Evolutionary conservation across 2,113 vertebrate genomes (phyloP).

Genomic region (Ramphastos sulfuratus): DNA sequence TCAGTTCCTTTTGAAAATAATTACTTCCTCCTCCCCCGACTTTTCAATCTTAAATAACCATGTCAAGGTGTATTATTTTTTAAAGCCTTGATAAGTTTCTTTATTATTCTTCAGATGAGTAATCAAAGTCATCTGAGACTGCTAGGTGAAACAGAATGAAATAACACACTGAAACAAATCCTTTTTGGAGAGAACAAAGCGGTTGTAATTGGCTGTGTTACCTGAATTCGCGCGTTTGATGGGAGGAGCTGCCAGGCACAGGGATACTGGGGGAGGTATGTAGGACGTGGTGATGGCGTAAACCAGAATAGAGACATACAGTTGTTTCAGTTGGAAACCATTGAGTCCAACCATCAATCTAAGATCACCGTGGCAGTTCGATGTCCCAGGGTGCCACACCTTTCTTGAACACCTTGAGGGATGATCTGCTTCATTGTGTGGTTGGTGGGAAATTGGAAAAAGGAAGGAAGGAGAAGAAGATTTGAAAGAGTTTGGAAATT

Average conservation of each 20-base stretch:
- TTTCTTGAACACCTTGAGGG: not conserved
- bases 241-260: not conserved
- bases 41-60: slow-evolving; percentile 20
- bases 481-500: not conserved
- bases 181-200: not conserved
- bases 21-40: not conserved
- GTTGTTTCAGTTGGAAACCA: too few relatives aligned
- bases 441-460: not conserved
- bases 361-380: too few relatives aligned
- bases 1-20: not conserved
- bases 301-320: not conserved
- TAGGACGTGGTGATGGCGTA: not conserved
- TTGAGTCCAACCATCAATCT: too few relatives aligned
- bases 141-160: not conserved
- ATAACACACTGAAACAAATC: not conserved
- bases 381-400: too few relatives aligned
- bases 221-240: rapidly evolving
- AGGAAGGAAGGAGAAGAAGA: not conserved
- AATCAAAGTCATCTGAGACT: slow-evolving; percentile 15
- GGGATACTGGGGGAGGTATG: not conserved
- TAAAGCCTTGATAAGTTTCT: slow-evolving; percentile 28
- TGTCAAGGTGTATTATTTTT: slow-evolving; percentile 38
- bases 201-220: not conserved
- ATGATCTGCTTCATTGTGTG: not conserved
- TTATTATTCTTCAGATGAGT: slow-evolving; percentile 18